phyloP scores from a whole-genome alignment of 2,113 vertebrate genomes.

The Leiothrix lutea region DNA sequence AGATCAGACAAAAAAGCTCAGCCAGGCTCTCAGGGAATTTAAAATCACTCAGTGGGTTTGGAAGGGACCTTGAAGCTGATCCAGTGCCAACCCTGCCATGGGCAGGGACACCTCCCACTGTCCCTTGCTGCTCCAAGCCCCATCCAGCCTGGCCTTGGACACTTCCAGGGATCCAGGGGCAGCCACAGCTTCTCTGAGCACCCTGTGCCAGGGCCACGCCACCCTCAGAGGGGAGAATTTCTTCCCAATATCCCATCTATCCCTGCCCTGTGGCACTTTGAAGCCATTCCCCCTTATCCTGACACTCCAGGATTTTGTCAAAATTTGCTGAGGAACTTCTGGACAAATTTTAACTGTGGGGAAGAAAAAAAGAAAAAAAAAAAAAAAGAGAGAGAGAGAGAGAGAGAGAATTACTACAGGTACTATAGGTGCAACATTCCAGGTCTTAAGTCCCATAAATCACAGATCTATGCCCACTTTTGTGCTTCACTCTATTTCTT shows the following conservation, averaged over 20 bases:
- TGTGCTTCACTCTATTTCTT: neutral
- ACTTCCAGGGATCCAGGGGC: neutral
- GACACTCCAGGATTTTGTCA: neutral
- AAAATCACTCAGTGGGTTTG: neutral
- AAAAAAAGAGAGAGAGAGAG: no score
- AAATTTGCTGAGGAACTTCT: neutral
- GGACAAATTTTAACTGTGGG: neutral
- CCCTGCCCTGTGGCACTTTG: neutral
- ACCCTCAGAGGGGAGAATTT: accelerated
- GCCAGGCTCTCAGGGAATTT: neutral
- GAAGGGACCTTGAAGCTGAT: neutral
- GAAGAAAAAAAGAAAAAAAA: no score
- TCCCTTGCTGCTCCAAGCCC: accelerated
- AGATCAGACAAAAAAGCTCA: neutral
- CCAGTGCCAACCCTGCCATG: neutral
- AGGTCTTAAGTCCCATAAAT: neutral
- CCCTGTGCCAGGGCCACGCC: accelerated
- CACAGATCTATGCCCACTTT: neutral
- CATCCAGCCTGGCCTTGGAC: accelerated
- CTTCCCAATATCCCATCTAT: neutral
- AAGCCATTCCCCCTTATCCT: neutral
- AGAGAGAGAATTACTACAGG: neutral
- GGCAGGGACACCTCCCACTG: accelerated
- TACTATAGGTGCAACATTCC: neutral
- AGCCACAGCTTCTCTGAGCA: neutral